These are phyloP conservation scores for Holcopasites calliopsidis DNA, from an alignment of 1,140 invertebrate species.

Conservation along the genomic window DNA sequence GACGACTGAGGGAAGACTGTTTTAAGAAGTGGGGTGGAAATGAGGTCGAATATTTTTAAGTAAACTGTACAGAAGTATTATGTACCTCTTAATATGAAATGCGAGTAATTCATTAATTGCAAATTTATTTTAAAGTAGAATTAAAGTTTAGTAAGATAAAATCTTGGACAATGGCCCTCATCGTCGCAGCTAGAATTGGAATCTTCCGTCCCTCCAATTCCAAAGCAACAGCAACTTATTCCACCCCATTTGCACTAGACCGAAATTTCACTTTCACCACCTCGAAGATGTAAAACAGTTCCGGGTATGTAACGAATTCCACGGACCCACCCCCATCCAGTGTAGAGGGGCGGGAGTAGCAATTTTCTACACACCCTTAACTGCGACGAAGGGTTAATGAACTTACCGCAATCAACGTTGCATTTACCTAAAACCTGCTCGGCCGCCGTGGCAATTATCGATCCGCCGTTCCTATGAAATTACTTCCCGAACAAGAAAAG, in stretches of 20 bases:
- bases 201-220: not conserved
- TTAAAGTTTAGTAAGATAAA: not conserved
- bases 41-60: too few species aligned
- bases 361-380: slow-evolving; percentile 32
- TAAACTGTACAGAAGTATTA: too few species aligned
- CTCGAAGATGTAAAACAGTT: too few species aligned
- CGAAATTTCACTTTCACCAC: not conserved
- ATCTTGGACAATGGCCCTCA: not conserved
- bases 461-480: slow-evolving; percentile 43
- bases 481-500: slow-evolving; percentile 47
- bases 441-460: slow-evolving; percentile 31
- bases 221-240: not conserved
- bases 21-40: too few species aligned
- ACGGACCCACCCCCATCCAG: too few species aligned
- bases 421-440: slow-evolving; percentile 40
- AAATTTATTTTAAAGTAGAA: too few species aligned
- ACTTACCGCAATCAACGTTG: slow-evolving; percentile 45
- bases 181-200: not conserved
- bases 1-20: too few species aligned
- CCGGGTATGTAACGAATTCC: not conserved
- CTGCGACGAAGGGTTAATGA: slow-evolving; percentile 28
- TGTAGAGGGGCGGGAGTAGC: not conserved
- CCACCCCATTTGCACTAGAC: not conserved
- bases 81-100: too few species aligned
- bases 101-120: too few species aligned